Base-by-base conservation (phyloP, 2,888 invertebrate species). In the Amiota mariae region DNA sequence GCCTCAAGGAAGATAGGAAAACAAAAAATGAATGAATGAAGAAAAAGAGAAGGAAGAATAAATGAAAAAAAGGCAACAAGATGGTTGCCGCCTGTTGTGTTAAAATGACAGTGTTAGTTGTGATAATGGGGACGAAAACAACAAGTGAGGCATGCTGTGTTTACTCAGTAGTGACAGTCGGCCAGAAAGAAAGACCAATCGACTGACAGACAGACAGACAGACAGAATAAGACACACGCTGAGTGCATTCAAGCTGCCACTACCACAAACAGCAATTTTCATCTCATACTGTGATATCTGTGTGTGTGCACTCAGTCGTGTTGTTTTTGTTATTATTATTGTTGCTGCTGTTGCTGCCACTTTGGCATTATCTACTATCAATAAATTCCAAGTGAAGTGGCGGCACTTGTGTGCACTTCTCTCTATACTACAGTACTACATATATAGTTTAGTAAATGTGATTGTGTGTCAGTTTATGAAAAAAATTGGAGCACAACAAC, bases 311-410 rank as follows among this genome's bases (percentile, higher is more conserved):
- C 46, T 36, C 11, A 13, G 66, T 64, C 63, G 24, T 63, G 63
- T 73, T 20, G 71, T 71, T 68, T 70, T 72, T 71, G 79, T 72
- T 76, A 78, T 72, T 79, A 74, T 36, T 36, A 36, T 36, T 76
- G 76, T 80, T 84, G 81, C 82, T 81, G 73, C 81, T 85, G 85
- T 78, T 82, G 81, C 78, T 84, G 83, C 79, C 85, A 84, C 85
- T 84, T 85, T 75, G 80, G 79, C 79, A 80, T 81, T 85, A 85
- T 86, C 85, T 84, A 80, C 84, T 85, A 87, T 87, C 87, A 86
- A 86, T 87, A 87, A 85, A 82, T 86, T 84, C 82, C 85, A 84
- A 80, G 82, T 79, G 83, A 84, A 84, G 84, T 82, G 84, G 67
- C 67, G 79, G 81, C 84, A 84, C 85, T 84, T 84, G 83, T 84